Percentiles rank a stretch among this genome's conserved stretches.
Evolutionary conservation across 2,113 vertebrate genomes (phyloP).

Genomic region (Pipra filicauda): DNA sequence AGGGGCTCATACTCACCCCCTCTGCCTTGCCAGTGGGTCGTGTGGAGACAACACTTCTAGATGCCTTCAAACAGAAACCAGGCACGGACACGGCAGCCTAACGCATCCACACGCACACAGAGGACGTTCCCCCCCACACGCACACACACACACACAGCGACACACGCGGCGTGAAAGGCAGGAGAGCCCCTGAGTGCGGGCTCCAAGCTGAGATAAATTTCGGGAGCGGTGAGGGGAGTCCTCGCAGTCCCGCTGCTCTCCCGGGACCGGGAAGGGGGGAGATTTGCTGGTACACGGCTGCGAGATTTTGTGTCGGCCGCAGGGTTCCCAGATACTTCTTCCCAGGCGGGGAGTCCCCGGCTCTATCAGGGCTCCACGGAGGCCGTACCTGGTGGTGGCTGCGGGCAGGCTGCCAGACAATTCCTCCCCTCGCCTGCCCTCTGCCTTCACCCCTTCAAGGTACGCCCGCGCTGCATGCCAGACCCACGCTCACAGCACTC

Average conservation of each 20-base stretch:
- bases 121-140: neutral
- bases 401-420: neutral
- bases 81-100: neutral
- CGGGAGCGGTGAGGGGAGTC: neutral
- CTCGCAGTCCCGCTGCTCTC: neutral
- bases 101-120: neutral
- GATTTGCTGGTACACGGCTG: neutral
- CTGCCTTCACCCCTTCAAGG: neutral
- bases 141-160: neutral
- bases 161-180: neutral
- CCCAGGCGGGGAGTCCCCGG: neutral
- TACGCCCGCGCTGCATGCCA: neutral
- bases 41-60: neutral
- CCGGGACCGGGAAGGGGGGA: neutral
- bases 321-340: neutral
- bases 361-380: neutral
- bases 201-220: neutral
- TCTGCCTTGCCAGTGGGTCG: neutral
- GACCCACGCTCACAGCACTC: neutral
- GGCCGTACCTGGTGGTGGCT: neutral
- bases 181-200: neutral
- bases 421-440: neutral
- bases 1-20: neutral
- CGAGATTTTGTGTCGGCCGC: neutral
- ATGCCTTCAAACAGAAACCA: neutral